Evolutionary conservation across 2,797 vertebrate species (phyloP), one percentile per base, ranked within the genome.

Genomic region (Chromobotia macracanthus): DNA sequence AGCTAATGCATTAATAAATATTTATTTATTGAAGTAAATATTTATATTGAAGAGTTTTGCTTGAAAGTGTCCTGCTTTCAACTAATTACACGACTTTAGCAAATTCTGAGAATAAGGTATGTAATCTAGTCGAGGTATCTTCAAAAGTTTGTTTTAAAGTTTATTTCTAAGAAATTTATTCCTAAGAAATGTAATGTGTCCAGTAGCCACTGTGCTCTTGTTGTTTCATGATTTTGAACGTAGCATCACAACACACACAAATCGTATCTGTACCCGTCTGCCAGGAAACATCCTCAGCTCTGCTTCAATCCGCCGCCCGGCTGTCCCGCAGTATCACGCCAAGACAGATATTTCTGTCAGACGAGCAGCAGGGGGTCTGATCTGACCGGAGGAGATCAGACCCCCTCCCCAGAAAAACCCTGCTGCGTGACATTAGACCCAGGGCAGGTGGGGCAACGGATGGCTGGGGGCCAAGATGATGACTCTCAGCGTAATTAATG

Each of bases 401-500:
- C 75, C 81, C 72, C 78, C 72, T 66, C 80, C 68, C 12, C 25
- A 46, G 60, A 60, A 63, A 76, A 78, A 55, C 68, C 82, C 72
- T 68, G 75, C 81, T 84, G 73, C 61, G 80, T 86, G 82, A 84
- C 83, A 86, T 82, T 86, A 82, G 75, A 77, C 79, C 64, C 51
- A 18, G 67, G 76, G 73, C 66, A 80, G 80, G 72, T 77, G 72
- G 73, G 71, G 80, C 55, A 50, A 35, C 44, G 74, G 70, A n/a
- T 72, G 46, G 21, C 50, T 61, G 18, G 44, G 67, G 72, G 78
- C 63, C 70, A 64, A 23, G 75, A 79, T 73, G 65, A 73, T 64
- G 79, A 65, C 77, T 76, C 72, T 83, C 53, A 0, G 60, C 73
- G 81, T 85, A 86, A 88, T 87, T 86, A 84, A 87, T 84, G 80